phyloP scores from a whole-genome alignment of 1,140 invertebrate species.

The Nilaparvata lugens region DNA sequence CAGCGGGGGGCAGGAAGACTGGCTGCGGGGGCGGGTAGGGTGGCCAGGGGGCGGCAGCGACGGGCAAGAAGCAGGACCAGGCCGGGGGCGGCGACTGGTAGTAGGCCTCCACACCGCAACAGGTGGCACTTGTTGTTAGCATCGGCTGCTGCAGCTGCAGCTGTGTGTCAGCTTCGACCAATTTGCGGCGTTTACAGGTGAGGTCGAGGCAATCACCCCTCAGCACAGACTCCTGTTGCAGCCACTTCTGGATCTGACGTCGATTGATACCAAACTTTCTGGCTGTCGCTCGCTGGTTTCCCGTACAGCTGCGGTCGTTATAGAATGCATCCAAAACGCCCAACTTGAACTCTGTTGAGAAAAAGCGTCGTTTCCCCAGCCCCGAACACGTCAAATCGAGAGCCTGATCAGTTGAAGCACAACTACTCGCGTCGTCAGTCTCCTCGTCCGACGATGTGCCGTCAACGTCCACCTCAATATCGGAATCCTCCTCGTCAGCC shows the following conservation, averaged over 20 bases:
- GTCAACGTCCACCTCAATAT: conserved; percentile 21
- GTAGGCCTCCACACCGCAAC: background rate
- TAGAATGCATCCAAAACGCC: conserved; percentile 44
- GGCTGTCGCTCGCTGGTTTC: conserved; percentile 51
- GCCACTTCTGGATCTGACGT: conserved; percentile 54
- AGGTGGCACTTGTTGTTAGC: conserved; percentile 16
- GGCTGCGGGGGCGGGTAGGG: background rate
- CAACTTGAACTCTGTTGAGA: conserved; percentile 42
- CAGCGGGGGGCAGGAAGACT: background rate
- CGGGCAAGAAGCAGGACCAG: conserved; percentile 8
- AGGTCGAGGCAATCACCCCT: conserved; percentile 30
- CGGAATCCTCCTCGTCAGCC: conserved; percentile 12
- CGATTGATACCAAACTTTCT: conserved; percentile 50
- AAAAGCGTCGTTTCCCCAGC: conserved; percentile 39
- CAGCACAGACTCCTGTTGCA: conserved; percentile 43
- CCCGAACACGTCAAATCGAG: conserved; percentile 29
- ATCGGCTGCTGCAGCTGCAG: conserved; percentile 25
- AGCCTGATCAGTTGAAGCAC: conserved; percentile 22
- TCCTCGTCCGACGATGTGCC: conserved; percentile 21
- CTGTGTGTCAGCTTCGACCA: conserved; percentile 9
- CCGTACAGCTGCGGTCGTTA: conserved; percentile 40
- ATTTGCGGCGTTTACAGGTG: conserved; percentile 12
- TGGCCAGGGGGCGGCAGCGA: background rate
- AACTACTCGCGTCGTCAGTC: conserved; percentile 20
- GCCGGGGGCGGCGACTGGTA: background rate